A percentile compares a stretch with the other conserved stretches of the same genome.
These are phyloP conservation scores for Calameuta filiformis DNA, from an alignment of 2,888 invertebrate genomes.

Conservation along the genomic window DNA sequence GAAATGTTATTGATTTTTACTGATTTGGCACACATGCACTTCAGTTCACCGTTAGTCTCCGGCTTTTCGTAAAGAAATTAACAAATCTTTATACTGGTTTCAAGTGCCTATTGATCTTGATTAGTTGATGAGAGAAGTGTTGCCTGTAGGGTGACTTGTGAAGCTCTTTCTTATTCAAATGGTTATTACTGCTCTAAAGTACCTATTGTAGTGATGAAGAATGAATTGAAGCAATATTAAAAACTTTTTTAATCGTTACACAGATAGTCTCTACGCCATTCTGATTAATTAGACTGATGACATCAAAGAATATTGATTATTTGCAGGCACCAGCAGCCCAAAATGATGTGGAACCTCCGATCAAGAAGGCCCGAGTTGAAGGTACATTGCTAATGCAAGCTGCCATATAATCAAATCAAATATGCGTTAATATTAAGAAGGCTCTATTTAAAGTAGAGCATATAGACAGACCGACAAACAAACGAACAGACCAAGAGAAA, in stretches of 20 bases:
- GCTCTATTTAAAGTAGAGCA: neutral
- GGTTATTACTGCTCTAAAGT: neutral
- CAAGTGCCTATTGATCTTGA: neutral
- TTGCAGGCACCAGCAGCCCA: slow-evolving; percentile 53
- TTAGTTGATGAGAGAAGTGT: neutral
- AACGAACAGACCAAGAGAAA: neutral
- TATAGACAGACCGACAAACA: neutral
- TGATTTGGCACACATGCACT: neutral
- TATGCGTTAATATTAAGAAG: neutral
- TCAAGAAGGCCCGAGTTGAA: slow-evolving; percentile 58
- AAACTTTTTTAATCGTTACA: neutral
- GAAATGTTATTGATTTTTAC: neutral
- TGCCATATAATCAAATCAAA: neutral
- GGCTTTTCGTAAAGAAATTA: neutral
- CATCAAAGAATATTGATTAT: slow-evolving; percentile 4
- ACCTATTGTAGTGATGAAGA: neutral
- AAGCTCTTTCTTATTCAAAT: neutral
- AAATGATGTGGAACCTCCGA: slow-evolving; percentile 53
- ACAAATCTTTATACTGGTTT: neutral
- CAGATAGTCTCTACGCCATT: neutral
- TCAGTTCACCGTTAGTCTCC: neutral
- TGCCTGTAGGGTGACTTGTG: neutral
- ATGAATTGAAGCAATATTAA: neutral
- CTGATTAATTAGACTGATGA: neutral
- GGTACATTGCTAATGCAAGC: slow-evolving; percentile 59